A percentile compares a stretch with the other conserved stretches of the same genome.
Conservation (phyloP, 2,113 vertebrate species). For the Acrocephalus kingi region DNA sequence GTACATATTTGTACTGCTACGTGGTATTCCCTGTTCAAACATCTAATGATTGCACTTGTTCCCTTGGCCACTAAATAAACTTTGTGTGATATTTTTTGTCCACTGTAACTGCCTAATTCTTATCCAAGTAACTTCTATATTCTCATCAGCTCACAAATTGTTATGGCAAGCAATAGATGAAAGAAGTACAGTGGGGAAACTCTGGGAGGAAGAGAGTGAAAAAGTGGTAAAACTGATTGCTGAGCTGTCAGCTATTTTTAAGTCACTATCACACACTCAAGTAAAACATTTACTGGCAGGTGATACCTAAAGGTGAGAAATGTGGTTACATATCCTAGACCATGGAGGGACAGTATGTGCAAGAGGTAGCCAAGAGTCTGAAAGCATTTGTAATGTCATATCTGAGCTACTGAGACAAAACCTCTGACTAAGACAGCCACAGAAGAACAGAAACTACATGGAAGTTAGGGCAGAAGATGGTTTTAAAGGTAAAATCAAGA, state of each 20-base stretch:
- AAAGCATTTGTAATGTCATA: not conserved
- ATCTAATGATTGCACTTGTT: not conserved
- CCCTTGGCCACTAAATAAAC: not conserved
- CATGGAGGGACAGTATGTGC: rapidly evolving
- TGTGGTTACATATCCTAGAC: not conserved
- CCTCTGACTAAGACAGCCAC: not conserved
- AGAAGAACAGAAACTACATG: not conserved
- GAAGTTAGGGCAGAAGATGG: not conserved
- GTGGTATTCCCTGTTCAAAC: not conserved
- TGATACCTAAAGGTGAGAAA: not conserved
- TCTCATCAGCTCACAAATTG: not conserved
- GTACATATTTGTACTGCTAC: not conserved
- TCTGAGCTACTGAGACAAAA: not conserved
- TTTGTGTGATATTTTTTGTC: not conserved
- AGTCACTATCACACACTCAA: not conserved
- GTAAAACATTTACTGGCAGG: not conserved
- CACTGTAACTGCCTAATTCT: not conserved
- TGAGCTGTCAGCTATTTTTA: not conserved
- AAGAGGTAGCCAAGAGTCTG: not conserved
- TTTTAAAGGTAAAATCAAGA: not conserved
- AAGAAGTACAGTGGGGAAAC: not conserved
- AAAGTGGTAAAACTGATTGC: not conserved
- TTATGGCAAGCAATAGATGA: not conserved
- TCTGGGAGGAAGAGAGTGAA: not conserved
- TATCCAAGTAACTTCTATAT: not conserved